These are phyloP conservation scores for Antedon mediterranea DNA, from an alignment of 53 echinoderm and acorn worm genomes.

Conservation along the genomic window DNA sequence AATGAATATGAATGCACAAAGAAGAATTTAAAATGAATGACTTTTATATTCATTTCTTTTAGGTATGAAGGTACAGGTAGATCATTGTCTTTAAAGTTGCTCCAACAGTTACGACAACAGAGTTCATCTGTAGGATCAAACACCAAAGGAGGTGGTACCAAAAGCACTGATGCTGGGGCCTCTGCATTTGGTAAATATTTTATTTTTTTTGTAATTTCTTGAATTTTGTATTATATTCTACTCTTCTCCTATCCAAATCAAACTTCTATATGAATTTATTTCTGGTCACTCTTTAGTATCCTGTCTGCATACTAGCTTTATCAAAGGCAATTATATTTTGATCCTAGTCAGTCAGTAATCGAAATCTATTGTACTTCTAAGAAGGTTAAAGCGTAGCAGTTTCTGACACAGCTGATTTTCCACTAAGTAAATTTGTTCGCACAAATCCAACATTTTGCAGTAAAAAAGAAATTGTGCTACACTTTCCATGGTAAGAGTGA, in stretches of 20 bases:
- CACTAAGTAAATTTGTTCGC: too few species aligned
- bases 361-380: too few species aligned
- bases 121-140: constrained; percentile 61
- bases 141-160: constrained; percentile 19
- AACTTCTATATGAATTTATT: neutral
- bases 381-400: too few species aligned
- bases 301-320: too few species aligned
- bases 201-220: neutral
- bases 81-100: constrained; percentile 78
- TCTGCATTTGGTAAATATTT: constrained; percentile 37
- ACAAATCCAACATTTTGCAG: too few species aligned
- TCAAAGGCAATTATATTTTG: too few species aligned
- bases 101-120: constrained; percentile 84
- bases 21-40: neutral
- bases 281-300: neutral
- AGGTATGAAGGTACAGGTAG: constrained; percentile 96
- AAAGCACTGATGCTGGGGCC: constrained; percentile 35
- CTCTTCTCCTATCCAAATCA: too few species aligned
- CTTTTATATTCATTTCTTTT: neutral
- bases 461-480: too few species aligned
- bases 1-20: neutral
- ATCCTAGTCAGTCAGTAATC: too few species aligned
- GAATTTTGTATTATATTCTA: neutral
- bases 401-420: too few species aligned
- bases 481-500: too few species aligned